phyloP scores from a whole-genome alignment of 2,888 invertebrate species.

The Meteorus colon region DNA sequence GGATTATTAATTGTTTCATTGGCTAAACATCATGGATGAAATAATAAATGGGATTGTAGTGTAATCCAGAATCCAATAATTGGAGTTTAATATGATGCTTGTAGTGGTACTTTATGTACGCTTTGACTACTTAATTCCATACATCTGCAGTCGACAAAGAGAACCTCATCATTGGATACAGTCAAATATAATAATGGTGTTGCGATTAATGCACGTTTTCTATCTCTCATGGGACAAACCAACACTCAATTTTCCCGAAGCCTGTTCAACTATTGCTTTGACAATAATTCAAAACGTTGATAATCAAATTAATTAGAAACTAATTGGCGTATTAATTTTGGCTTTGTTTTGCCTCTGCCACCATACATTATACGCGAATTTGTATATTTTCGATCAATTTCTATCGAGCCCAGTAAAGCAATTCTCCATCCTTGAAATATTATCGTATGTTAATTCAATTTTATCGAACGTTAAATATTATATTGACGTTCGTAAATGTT shows the following conservation, averaged over 20 bases:
- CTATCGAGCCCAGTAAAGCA: too few species aligned
- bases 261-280: background rate
- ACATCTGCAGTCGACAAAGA: background rate
- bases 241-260: background rate
- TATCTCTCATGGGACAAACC: background rate
- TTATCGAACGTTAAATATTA: too few species aligned
- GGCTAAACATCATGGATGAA: background rate
- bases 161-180: background rate
- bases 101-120: background rate
- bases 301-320: background rate
- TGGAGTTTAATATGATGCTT: background rate
- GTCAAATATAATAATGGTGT: background rate
- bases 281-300: background rate
- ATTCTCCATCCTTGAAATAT: too few species aligned
- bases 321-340: background rate
- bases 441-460: too few species aligned
- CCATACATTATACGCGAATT: too few species aligned
- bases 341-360: background rate
- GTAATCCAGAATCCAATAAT: background rate
- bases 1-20: background rate
- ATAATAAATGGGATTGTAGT: background rate
- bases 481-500: too few species aligned
- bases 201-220: background rate
- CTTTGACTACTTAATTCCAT: conserved; percentile 7
- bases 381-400: too few species aligned